Base-by-base conservation (phyloP, 2,113 vertebrate genomes). In the Rattus rattus region DNA sequence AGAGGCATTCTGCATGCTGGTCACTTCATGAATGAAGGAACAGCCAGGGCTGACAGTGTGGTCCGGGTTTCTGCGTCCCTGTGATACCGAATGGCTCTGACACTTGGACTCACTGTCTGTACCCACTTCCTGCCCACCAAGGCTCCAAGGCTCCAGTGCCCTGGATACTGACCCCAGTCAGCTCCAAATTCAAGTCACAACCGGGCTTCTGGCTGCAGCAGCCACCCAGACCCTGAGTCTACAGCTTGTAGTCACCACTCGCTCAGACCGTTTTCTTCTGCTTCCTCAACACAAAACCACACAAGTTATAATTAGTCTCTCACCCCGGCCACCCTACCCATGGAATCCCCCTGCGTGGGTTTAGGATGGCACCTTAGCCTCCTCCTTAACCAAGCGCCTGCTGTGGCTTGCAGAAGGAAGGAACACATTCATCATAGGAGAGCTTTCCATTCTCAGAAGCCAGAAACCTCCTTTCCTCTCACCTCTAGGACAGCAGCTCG, bases 281-380 rank as follows among this genome's bases (percentile, higher is more conserved):
- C 83, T 69, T 93, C 81, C 90, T 39, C 52, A 56, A 76, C 28
- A 39, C 20, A 79, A 75, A 89, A 87, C 20, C 83, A 43, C 92
- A 84, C 17, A 83, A 49, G 79, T 63, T 93, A 83, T 87, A 73
- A 63, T 92, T 65, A 88, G 84, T 49, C 43, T 47, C 30, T 11
- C 20, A 72, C 28, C 43, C 24, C 2, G 5, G 4, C 12, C 24
- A 87, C 69, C 54, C 33, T 22, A 70, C 52, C 49, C 43, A 22
- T 22, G 65, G 65, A 9, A 13, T n/a, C 28, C 83, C 47, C 49
- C 86, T 10, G 20, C 0, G 1, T n/a, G 65, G 47, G 85, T 54
- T 11, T 52, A 87, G 4, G 5, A 30, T 24, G 20, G 13, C 49
- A 36, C 43, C 43, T 69, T n/a, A 72, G 22, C 24, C 52, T 59